These are phyloP conservation scores for Epicauta chinensis DNA, from an alignment of 1,140 invertebrate species.

Conservation along the genomic window DNA sequence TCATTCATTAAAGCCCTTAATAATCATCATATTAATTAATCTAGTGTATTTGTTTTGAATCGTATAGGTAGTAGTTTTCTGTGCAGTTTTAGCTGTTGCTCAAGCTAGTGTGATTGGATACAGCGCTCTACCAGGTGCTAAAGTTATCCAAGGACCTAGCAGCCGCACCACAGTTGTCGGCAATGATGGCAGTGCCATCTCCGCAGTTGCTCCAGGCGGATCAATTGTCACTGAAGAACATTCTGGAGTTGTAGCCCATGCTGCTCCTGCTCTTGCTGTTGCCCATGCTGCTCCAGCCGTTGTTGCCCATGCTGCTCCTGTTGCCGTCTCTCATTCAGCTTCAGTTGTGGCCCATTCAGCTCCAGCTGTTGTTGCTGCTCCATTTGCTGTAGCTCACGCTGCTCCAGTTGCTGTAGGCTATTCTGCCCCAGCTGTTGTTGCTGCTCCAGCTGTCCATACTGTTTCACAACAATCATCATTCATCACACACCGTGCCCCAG, in stretches of 20 bases:
- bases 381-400: constrained; percentile 1
- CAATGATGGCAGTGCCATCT: constrained; percentile 30
- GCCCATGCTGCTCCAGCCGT: constrained; percentile 1
- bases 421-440: not conserved
- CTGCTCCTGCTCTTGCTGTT: constrained; percentile 10
- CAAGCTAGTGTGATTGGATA: constrained; percentile 16
- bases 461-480: too few relatives aligned
- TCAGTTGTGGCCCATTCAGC: not conserved
- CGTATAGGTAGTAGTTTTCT: constrained; percentile 23
- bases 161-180: constrained; percentile 28
- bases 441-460: too few relatives aligned
- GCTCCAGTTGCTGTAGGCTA: constrained; percentile 2
- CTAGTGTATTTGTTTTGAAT: not conserved
- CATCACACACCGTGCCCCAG: not conserved
- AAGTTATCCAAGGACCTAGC: constrained; percentile 30
- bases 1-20: not conserved
- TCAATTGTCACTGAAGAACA: constrained; percentile 24
- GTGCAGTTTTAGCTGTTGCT: constrained; percentile 24
- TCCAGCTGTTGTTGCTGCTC: constrained; percentile 1
- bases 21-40: not conserved
- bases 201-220: constrained; percentile 27
- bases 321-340: not conserved
- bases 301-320: constrained; percentile 18
- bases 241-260: constrained; percentile 21
- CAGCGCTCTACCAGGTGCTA: constrained; percentile 11